Evolutionary conservation across 2,113 vertebrate genomes (phyloP), one percentile per base, ranked within the genome.

Genomic region (Proterorhinus semilunaris): DNA sequence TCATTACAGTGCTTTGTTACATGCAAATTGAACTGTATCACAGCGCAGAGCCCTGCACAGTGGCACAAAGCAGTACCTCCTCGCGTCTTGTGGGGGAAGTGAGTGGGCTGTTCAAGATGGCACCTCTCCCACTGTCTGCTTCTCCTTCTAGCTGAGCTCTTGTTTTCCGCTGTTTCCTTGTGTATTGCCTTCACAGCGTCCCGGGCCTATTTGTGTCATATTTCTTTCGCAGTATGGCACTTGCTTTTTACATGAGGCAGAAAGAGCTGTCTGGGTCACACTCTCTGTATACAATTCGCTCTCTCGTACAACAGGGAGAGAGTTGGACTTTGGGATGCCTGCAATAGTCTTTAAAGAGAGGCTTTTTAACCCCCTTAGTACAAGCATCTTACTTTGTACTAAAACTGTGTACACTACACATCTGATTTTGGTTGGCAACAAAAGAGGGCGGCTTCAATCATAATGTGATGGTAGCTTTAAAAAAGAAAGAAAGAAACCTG

Each of bases 41-140:
- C 42, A 72, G 48, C 7, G 21, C 16, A 10, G 45, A 70, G 63
- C 51, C 36, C 7, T 2, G 4, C 13, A 47, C 5, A 44, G 43
- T 42, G 43, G 11, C 6, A 6, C 36, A 43, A 62, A 55, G 12
- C 57, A n/a, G 68, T 61, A 17, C 67, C 43, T 36, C 17, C 61
- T 51, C 3, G 16, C 55, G 71, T 49, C 16, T 65, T 47, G 1
- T 55, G 45, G 66, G 76, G 67, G 8, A 52, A 81, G 52, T 6
- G 66, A 67, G 81, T 68, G 73, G 77, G 80, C 62, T 36, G 7
- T 12, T 54, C 42, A 62, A 70, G 61, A 70, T 62, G 66, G 71
- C 66, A 68, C 44, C 74, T 67, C 52, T 16, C 16, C 57, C 6
- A 7, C 8, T 36, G 47, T 68, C 58, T 10, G 42, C 45, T 10